phyloP scores from a whole-genome alignment of 2,888 invertebrate species.

The Polietes domitor region DNA sequence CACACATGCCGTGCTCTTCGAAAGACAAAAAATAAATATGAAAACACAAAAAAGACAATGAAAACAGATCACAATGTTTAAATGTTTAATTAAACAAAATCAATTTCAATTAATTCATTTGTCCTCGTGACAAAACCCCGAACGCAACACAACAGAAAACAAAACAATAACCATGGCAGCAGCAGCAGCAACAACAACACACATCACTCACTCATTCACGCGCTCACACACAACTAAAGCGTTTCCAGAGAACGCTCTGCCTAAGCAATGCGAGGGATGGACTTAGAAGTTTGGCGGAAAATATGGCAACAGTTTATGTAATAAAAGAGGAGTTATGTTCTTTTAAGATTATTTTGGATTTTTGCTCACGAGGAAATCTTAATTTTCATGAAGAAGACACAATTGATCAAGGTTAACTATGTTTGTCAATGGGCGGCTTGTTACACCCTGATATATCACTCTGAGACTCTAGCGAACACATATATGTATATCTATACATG shows the following conservation, averaged over 20 bases:
- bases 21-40: no score
- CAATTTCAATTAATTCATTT: conserved; percentile 40
- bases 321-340: no score
- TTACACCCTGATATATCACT: no score
- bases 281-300: neutral
- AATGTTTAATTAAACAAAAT: conserved; percentile 26
- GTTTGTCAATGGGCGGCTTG: no score
- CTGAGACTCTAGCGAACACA: no score
- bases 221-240: neutral
- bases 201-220: neutral
- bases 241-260: neutral
- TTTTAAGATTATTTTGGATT: no score
- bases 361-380: no score
- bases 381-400: no score
- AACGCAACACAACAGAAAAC: neutral
- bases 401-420: no score
- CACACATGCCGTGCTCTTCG: neutral
- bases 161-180: neutral
- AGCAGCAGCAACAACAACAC: no score
- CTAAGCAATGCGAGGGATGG: neutral
- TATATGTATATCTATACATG: no score
- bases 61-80: neutral
- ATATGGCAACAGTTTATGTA: neutral
- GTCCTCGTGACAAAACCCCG: conserved; percentile 12
- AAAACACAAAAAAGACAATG: neutral